A percentile compares a stretch with the other conserved stretches of the same genome.
Conservation (phyloP, 2,113 vertebrate genomes). For the Ciconia maguari region DNA sequence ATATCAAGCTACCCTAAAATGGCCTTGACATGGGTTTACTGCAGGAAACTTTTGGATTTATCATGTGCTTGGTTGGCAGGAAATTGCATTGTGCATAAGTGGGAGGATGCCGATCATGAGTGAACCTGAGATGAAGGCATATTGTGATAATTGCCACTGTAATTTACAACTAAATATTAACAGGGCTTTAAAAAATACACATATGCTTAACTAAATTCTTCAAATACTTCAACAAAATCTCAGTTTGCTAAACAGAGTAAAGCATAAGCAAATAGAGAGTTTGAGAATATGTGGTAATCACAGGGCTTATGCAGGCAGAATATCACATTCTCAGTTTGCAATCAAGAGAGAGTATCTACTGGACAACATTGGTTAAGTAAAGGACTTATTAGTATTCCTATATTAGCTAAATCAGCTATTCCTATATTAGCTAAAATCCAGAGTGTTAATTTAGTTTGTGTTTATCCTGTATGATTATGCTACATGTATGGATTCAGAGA, state of each 20-base stretch:
- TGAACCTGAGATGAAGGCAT: neutral
- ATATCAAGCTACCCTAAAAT: neutral
- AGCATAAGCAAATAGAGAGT: neutral
- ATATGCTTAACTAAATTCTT: neutral
- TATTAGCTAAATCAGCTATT: neutral
- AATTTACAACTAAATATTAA: neutral
- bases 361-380: neutral
- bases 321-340: neutral
- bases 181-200: neutral
- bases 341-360: neutral
- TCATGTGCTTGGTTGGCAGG: neutral
- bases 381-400: neutral
- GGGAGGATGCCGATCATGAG: neutral
- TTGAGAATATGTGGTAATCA: neutral
- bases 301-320: neutral
- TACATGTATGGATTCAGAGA: neutral
- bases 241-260: neutral
- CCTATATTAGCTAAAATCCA: neutral
- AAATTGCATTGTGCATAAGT: fast-evolving
- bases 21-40: neutral
- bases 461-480: neutral
- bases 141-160: neutral
- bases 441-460: neutral
- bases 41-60: neutral
- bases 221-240: neutral